Evolutionary conservation across 2,113 vertebrate species (phyloP), one percentile per base, ranked within the genome.

Genomic region (Upupa epops): DNA sequence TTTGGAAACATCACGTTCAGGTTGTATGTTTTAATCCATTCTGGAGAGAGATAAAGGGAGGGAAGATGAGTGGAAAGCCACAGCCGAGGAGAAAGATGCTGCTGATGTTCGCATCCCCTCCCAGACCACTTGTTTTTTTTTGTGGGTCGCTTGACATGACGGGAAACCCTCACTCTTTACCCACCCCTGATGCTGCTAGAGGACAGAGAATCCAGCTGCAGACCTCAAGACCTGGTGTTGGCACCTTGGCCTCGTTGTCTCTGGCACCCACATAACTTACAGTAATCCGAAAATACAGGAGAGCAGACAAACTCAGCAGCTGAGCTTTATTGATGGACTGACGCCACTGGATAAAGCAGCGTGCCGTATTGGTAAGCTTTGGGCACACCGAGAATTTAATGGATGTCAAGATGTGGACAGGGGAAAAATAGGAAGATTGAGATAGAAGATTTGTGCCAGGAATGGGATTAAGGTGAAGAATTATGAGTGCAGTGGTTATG

Each of bases 291-390:
- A 95, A 96, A 87, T 80, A 56, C 74, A 60, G 81, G 70, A 45
- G 68, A 90, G 87, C 75, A 70, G 76, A 79, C 48, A 72, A 94
- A 96, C 74, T 34, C 90, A 22, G 70, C 73, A 86, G 72, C 82
- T 96, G 94, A 91, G 59, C 91, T 95, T 96, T 96, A 96, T 96
- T 96, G 96, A 97, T 97, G 94, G 93, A 85, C 94, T 88, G 95
- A 89, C 0, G 26, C 69, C 75, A 81, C 89, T 34, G 92, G 91
- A 94, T 96, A 94, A 96, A 92, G 90, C 82, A 59, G 28, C 1
- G 46, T 73, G 78, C 79, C 20, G 70, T 91, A 7, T 86, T 94
- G 92, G 94, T 97, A 96, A 96, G 96, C 96, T 97, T 95, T 96
- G 96, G 96, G 93, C 88, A 95, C 91, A 93, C 63, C 5, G 88